A percentile compares a stretch with the other conserved stretches of the same genome.
Evolutionary conservation across 2,113 vertebrate species (phyloP).

Genomic region (Elaphurus davidianus): DNA sequence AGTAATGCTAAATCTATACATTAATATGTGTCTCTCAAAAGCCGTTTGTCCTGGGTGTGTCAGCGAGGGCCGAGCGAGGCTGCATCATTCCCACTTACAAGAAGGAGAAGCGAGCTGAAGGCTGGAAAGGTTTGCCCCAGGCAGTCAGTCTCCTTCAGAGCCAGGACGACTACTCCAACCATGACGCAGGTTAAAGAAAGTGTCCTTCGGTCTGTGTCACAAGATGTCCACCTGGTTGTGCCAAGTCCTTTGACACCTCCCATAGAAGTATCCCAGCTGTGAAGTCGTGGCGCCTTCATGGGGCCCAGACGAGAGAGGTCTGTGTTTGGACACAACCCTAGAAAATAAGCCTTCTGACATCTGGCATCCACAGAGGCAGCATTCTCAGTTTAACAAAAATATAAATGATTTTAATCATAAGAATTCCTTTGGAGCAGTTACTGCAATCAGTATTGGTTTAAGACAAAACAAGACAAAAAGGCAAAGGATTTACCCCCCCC

Average conservation of each 20-base stretch:
- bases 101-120: background rate
- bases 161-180: background rate
- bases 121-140: background rate
- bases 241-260: constrained; percentile 20
- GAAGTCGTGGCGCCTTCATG: background rate
- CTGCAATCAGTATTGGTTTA: background rate
- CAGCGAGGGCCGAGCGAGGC: background rate
- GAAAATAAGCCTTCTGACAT: constrained; percentile 6
- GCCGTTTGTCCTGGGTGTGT: background rate
- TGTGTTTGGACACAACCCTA: background rate
- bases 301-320: background rate
- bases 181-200: background rate
- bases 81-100: background rate
- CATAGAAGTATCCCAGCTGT: background rate
- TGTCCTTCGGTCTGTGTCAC: constrained; percentile 27
- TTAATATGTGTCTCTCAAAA: background rate
- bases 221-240: constrained; percentile 19
- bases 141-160: background rate
- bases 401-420: background rate
- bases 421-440: background rate
- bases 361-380: background rate
- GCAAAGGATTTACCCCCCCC: background rate
- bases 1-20: background rate
- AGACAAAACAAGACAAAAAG: background rate
- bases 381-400: background rate